Percentiles rank a stretch among this genome's conserved stretches.
Conservation (phyloP, 2,888 invertebrate species). For the Drosophila limbata region DNA sequence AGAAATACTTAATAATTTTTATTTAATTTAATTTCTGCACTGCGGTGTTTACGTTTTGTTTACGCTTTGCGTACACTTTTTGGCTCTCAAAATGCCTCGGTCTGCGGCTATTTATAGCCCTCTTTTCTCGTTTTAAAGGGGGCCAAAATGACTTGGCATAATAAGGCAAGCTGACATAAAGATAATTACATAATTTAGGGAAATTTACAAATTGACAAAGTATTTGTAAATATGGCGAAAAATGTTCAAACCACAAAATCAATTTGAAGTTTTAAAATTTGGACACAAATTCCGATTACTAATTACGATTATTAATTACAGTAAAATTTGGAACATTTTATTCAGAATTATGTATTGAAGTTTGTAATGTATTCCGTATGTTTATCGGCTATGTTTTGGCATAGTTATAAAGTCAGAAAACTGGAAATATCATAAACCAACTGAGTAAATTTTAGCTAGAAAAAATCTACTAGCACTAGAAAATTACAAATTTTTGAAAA, state of each 20-base stretch:
- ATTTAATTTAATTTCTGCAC: constrained; percentile 24
- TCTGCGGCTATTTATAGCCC: constrained; percentile 46
- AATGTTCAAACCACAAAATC: not conserved
- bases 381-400: too few species aligned
- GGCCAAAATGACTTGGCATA: constrained; percentile 43
- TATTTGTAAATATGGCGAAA: not conserved
- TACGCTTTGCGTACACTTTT: constrained; percentile 24
- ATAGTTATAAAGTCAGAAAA: too few species aligned
- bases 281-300: not conserved
- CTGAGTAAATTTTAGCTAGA: not conserved
- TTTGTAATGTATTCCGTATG: too few species aligned
- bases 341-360: not conserved
- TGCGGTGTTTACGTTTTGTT: constrained; percentile 30
- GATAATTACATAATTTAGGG: constrained; percentile 21
- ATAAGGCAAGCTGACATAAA: constrained; percentile 4
- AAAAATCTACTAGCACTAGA: too few species aligned
- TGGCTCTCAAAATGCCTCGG: constrained; percentile 46
- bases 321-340: not conserved
- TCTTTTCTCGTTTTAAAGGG: constrained; percentile 9
- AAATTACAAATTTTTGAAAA: too few species aligned
- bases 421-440: not conserved
- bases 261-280: not conserved
- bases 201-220: constrained; percentile 11
- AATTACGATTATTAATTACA: not conserved
- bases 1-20: constrained; percentile 32